phyloP scores from a whole-genome alignment of 2,888 invertebrate genomes.

The Allolobophora icterica region DNA sequence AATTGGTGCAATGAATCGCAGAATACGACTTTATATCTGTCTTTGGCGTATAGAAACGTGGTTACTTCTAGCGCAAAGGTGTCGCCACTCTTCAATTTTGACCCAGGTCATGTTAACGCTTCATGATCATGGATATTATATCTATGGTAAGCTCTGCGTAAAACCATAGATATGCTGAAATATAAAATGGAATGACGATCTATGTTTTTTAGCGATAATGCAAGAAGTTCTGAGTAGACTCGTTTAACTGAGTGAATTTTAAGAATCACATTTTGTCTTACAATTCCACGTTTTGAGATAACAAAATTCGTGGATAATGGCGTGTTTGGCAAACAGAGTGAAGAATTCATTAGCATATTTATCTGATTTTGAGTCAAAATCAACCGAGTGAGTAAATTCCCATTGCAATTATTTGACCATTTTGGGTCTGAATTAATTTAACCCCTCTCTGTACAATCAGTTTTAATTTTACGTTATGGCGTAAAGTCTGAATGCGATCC shows the following conservation, averaged over 20 bases:
- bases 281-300: constrained; percentile 7
- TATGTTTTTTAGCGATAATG: background rate
- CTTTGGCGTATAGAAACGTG: too few relatives aligned
- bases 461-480: too few relatives aligned
- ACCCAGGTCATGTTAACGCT: too few relatives aligned
- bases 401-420: background rate
- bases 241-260: background rate
- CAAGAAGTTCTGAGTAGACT: background rate
- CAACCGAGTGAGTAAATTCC: background rate
- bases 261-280: background rate
- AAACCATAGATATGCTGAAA: too few relatives aligned
- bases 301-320: background rate
- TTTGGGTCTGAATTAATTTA: background rate
- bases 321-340: background rate
- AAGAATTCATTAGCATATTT: background rate
- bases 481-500: too few relatives aligned
- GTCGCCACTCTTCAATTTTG: too few relatives aligned
- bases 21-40: too few relatives aligned
- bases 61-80: too few relatives aligned
- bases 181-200: background rate
- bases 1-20: too few relatives aligned
- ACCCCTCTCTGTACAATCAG: background rate
- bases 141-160: too few relatives aligned
- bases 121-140: too few relatives aligned
- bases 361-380: background rate